Evolutionary conservation across 2,888 invertebrate genomes (phyloP).

Genomic region (Lasioglossum oenotherae): DNA sequence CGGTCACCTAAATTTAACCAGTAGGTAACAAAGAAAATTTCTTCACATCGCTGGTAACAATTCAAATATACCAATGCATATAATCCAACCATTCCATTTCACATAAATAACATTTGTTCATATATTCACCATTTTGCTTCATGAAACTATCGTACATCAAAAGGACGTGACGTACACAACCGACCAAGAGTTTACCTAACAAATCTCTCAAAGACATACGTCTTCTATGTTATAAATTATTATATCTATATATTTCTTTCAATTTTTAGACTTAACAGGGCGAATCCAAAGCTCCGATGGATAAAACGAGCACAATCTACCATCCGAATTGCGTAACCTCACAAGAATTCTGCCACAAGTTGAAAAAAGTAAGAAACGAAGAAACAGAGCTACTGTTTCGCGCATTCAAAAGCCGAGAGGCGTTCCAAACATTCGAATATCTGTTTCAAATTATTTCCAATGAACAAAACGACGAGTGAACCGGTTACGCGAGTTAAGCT

Average conservation of each 20-base stretch:
- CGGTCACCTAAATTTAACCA: not conserved
- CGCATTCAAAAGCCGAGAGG: not conserved
- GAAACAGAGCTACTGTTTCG: not conserved
- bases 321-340: not conserved
- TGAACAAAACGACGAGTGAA: not conserved
- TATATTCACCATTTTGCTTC: not conserved
- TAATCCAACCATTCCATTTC: not conserved
- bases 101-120: not conserved
- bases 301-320: not conserved
- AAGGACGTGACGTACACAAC: not conserved
- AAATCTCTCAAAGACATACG: not conserved
- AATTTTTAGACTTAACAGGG: not conserved
- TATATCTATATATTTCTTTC: not conserved
- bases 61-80: not conserved
- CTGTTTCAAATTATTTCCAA: slow-evolving; percentile 1
- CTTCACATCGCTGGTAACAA: not conserved
- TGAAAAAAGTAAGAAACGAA: not conserved
- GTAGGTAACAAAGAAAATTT: not conserved
- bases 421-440: not conserved
- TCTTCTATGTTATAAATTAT: not conserved
- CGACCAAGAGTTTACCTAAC: not conserved
- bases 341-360: not conserved
- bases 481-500: not conserved
- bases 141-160: not conserved
- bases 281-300: not conserved